Base-by-base conservation (phyloP, 2,797 vertebrate species). In the Cyprinella venusta region DNA sequence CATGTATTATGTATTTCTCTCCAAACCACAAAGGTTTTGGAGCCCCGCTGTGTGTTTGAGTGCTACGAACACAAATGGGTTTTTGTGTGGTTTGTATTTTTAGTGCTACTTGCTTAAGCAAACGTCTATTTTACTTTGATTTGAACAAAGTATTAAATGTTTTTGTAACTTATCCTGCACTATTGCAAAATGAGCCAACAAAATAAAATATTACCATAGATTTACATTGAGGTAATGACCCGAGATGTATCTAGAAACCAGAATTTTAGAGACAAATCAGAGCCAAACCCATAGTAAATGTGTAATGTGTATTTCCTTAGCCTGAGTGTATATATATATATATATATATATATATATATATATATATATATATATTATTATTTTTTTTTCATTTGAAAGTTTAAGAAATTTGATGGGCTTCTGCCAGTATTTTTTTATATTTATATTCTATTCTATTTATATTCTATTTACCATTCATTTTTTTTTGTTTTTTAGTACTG, bases 1-100 rank as follows among this genome's bases (percentile, higher is more conserved):
- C 42, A 59, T 6, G 24, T 21, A 6, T 21, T 36, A 9, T 67
- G 24, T 65, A 52, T 63, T 52, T 79, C 36, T 64, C 40, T 26
- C 36, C 30, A 69, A 61, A 75, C 82, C 74, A 36, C 82, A 76
- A 50, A 52, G 26, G 36, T 81, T 86, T 72, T 10, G 59, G 50
- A 85, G 54, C 59, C 76, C 68, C 13, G 9, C 76, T 38, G 76
- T 76, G 82, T 8, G 2, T 45, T 74, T 21, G 79, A 71, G 70
- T 84, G 52, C 68, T 76, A 59, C 3, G 21, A 68, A 56, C 26
- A 45, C 8, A 36, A 67, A 52, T 67, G 63, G 42, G 63, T 40
- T 77, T 79, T n/a, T 70, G 38, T 70, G 52, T 26, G 74, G 36
- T 42, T 76, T 77, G 76, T 64, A 26, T 42, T 77, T 77, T 63